These are phyloP conservation scores for Mizuhopecten yessoensis DNA, from an alignment of 1,140 invertebrate genomes.

Conservation along the genomic window DNA sequence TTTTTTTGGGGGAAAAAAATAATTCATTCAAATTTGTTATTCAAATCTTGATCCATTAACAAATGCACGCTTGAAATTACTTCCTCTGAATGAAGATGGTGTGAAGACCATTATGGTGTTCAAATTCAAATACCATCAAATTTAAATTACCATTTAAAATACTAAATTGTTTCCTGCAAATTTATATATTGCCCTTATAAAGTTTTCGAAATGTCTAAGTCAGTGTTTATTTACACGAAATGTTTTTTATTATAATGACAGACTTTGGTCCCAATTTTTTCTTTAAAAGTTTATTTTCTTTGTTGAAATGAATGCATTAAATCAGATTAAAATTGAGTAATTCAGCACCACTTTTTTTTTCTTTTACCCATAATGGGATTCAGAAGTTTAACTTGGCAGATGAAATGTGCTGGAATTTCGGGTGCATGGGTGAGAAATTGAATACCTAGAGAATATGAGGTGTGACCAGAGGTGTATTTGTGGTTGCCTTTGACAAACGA, in stretches of 20 bases:
- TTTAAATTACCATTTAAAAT: background rate
- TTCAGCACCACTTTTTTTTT: background rate
- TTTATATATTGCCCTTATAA: no score
- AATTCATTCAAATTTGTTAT: no score
- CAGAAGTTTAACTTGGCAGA: background rate
- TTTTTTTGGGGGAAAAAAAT: no score
- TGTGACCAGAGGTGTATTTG: background rate
- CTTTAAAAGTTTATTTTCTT: background rate
- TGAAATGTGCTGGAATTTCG: conserved; percentile 14
- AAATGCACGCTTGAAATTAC: no score
- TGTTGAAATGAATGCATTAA: conserved; percentile 2
- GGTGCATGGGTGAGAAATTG: conserved; percentile 14
- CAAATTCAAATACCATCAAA: background rate
- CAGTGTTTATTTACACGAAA: background rate
- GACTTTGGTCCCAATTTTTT: background rate
- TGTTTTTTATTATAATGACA: background rate
- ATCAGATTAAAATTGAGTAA: background rate
- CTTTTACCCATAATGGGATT: background rate
- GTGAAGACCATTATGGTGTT: background rate
- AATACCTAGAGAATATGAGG: background rate
- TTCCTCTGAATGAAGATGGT: background rate
- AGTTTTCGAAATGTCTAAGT: background rate
- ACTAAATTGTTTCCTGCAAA: background rate
- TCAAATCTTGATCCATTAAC: no score
- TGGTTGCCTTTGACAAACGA: background rate